A percentile compares a stretch with the other conserved stretches of the same genome.
These are phyloP conservation scores for Pollimyrus isidori DNA, from an alignment of 2,113 vertebrate species.

Conservation along the genomic window DNA sequence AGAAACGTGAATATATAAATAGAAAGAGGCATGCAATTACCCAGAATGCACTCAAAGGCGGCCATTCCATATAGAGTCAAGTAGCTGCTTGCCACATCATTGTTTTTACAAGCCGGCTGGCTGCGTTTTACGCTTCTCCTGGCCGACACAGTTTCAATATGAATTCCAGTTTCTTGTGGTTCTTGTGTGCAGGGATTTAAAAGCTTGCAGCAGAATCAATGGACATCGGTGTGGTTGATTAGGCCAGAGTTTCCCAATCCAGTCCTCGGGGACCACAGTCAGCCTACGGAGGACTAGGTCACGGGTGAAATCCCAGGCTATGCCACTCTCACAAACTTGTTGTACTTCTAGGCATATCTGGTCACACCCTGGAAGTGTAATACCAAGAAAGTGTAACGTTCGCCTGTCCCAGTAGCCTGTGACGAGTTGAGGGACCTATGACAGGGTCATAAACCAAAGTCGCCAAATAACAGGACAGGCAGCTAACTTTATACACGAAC, in stretches of 20 bases:
- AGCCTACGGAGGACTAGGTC: background rate
- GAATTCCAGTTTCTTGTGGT: slow-evolving; percentile 27
- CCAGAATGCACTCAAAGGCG: slow-evolving; percentile 33
- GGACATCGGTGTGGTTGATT: background rate
- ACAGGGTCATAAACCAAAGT: background rate
- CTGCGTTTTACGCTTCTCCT: background rate
- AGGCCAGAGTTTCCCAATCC: background rate
- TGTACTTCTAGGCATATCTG: background rate
- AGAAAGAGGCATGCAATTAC: slow-evolving; percentile 31
- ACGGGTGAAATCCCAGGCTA: background rate
- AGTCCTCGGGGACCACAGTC: background rate
- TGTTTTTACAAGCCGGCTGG: background rate
- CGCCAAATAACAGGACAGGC: background rate
- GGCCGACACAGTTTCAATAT: background rate
- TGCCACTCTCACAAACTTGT: background rate
- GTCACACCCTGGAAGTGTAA: background rate
- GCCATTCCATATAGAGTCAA: slow-evolving; percentile 19
- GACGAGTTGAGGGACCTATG: background rate
- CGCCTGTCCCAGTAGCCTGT: background rate
- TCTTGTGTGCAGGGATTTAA: background rate
- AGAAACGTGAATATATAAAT: slow-evolving; percentile 23
- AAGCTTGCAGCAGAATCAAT: background rate
- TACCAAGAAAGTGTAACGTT: background rate
- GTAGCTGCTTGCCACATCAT: slow-evolving; percentile 7
- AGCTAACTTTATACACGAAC: background rate